Conservation (phyloP, 2,797 vertebrate species). For the Taeniopygia guttata region DNA sequence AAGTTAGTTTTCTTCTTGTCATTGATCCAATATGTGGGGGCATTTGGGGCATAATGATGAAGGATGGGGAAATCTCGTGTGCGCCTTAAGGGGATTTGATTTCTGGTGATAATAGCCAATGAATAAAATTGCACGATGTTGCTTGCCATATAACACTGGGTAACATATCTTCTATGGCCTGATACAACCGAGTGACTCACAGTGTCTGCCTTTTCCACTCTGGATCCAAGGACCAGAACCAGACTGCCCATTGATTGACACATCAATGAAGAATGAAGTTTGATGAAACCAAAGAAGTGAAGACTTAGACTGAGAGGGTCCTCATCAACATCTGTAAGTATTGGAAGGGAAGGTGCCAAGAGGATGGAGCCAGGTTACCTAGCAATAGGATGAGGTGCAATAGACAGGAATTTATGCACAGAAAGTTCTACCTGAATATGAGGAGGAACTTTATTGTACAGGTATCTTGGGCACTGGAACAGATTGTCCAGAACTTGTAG, state of each 20-base stretch:
- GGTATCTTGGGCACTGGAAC: too few relatives aligned
- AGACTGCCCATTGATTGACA: background rate
- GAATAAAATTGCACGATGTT: background rate
- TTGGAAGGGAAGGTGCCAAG: fast-evolving
- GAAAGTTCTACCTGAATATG: background rate
- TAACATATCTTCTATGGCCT: background rate
- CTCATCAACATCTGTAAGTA: background rate
- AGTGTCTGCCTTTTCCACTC: background rate
- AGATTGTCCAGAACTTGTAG: background rate
- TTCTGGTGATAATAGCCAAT: background rate
- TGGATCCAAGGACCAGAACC: background rate
- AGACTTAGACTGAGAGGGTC: background rate
- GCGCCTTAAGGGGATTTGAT: background rate
- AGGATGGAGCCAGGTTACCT: background rate
- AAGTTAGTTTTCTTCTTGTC: background rate
- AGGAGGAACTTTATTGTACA: background rate
- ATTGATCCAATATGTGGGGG: fast-evolving
- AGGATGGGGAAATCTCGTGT: background rate
- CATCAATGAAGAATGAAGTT: background rate
- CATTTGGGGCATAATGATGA: background rate
- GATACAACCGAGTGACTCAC: background rate
- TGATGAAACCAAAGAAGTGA: background rate
- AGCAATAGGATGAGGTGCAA: background rate
- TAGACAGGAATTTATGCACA: background rate
- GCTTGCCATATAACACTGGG: background rate